Percentiles rank a stretch among this genome's conserved stretches.
phyloP scores from a whole-genome alignment of 2,888 invertebrate species.

The Xestobium rufovillosum region DNA sequence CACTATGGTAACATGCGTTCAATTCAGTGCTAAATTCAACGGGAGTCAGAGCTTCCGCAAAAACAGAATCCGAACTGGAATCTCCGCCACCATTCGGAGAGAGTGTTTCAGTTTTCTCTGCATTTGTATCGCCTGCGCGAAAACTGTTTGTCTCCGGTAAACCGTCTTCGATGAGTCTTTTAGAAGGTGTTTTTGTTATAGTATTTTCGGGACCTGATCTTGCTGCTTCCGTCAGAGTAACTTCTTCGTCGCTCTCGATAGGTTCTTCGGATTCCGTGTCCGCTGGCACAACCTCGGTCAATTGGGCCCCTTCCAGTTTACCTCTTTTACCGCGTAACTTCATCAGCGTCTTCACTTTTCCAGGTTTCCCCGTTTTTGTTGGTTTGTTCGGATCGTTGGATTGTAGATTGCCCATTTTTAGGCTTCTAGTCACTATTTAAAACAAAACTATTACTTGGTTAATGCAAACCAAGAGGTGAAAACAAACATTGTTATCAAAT shows the following conservation, averaged over 20 bases:
- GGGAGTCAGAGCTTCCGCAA: conserved; percentile 62
- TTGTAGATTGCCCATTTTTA: conserved; percentile 52
- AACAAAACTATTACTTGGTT: too few species aligned
- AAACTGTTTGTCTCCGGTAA: neutral
- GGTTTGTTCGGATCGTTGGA: conserved; percentile 47
- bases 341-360: conserved; percentile 51
- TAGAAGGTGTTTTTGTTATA: neutral
- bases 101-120: conserved; percentile 29
- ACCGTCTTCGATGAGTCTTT: conserved; percentile 12
- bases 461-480: too few species aligned
- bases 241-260: conserved; percentile 12
- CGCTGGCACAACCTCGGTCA: conserved; percentile 33
- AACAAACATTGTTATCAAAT: too few species aligned
- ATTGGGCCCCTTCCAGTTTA: conserved; percentile 35
- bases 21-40: conserved; percentile 52
- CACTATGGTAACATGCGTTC: conserved; percentile 57
- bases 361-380: conserved; percentile 48
- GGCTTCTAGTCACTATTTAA: too few species aligned
- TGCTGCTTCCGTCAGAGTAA: conserved; percentile 9
- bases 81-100: conserved; percentile 50
- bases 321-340: conserved; percentile 43
- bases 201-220: conserved; percentile 6
- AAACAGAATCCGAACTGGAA: conserved; percentile 65
- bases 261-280: conserved; percentile 16
- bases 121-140: conserved; percentile 13